Evolutionary conservation across 2,888 invertebrate genomes (phyloP).

Genomic region (Teinopalpus imperialis): DNA sequence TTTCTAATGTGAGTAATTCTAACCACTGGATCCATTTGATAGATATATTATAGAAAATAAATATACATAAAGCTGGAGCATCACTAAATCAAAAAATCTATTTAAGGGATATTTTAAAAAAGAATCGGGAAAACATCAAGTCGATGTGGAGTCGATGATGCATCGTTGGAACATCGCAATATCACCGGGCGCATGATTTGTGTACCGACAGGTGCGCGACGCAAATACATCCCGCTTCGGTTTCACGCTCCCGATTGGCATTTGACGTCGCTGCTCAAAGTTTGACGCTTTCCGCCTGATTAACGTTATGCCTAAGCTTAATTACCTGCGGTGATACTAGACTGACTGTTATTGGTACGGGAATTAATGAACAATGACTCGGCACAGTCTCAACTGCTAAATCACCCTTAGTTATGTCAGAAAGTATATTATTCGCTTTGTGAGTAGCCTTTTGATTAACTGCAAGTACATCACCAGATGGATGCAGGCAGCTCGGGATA

Average conservation of each 20-base stretch:
- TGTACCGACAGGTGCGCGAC: constrained; percentile 64
- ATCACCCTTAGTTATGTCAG: no score
- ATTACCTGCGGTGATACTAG: background rate
- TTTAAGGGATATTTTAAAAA: no score
- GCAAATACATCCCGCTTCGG: constrained; percentile 69
- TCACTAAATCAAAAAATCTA: no score
- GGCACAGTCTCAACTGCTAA: no score
- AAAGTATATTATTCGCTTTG: no score
- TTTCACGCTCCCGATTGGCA: constrained; percentile 74
- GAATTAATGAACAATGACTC: background rate
- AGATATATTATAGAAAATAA: no score
- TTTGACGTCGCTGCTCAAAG: constrained; percentile 59
- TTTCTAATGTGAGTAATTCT: no score
- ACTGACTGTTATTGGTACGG: background rate
- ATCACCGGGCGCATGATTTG: constrained; percentile 57
- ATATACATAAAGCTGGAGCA: no score
- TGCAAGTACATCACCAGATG: no score
- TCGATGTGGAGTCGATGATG: constrained; percentile 48
- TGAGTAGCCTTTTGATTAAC: no score
- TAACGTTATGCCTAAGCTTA: background rate
- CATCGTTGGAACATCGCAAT: constrained; percentile 40
- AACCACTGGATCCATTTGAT: no score
- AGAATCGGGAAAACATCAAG: background rate
- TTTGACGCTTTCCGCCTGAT: constrained; percentile 32
- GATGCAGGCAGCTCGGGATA: no score